Percentiles rank a stretch among this genome's conserved stretches.
These are phyloP conservation scores for Penelope pileata DNA, from an alignment of 2,113 vertebrate species.

Conservation along the genomic window DNA sequence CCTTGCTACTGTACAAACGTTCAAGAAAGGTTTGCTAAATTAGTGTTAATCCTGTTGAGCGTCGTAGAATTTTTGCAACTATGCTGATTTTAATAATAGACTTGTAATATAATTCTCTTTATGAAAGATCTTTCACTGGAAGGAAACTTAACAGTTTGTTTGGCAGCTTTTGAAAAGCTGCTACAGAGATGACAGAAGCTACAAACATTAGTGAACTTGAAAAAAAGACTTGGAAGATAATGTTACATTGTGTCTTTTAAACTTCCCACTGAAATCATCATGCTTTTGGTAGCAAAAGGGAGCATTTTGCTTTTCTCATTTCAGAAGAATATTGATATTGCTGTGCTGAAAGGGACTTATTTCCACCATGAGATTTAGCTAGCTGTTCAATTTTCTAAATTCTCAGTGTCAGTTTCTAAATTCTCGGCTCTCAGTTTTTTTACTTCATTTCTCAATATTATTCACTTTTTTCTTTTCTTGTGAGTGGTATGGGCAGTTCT, in stretches of 20 bases:
- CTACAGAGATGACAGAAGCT: not conserved
- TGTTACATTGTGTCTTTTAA: not conserved
- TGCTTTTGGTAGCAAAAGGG: too few species aligned
- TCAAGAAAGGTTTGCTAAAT: not conserved
- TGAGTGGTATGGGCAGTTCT: fast-evolving
- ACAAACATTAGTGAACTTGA: not conserved
- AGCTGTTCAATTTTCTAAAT: not conserved
- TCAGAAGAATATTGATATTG: not conserved
- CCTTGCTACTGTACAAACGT: not conserved
- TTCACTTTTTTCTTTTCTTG: not conserved
- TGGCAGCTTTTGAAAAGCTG: not conserved
- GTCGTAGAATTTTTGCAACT: not conserved
- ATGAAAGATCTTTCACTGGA: not conserved
- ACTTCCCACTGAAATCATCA: not conserved
- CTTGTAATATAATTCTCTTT: not conserved
- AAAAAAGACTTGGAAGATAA: not conserved
- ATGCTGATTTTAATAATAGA: not conserved
- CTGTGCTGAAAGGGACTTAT: not conserved
- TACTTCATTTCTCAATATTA: not conserved
- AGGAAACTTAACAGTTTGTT: not conserved
- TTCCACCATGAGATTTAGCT: not conserved
- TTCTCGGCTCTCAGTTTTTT: not conserved
- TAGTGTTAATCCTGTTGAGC: not conserved
- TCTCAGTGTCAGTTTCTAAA: too few species aligned
- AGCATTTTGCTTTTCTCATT: not conserved